Conservation (phyloP, 2,888 invertebrate genomes). For the Drosophila aldrichi region DNA sequence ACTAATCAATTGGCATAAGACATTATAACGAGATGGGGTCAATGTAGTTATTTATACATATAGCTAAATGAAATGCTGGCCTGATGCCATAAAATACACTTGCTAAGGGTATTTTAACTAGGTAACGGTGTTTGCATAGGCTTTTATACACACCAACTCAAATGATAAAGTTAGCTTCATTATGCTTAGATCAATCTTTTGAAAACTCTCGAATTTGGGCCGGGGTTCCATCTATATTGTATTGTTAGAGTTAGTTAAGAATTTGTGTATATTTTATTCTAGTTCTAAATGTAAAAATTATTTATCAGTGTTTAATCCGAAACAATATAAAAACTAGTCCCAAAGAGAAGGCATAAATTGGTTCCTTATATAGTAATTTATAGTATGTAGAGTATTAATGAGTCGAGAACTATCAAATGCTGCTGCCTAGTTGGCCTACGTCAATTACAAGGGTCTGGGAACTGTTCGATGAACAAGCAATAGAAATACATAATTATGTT, state of each 20-base stretch:
- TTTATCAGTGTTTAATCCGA: background rate
- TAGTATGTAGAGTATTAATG: background rate
- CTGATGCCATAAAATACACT: slow-evolving; percentile 53
- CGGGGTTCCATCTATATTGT: background rate
- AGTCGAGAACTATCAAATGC: background rate
- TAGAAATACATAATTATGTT: slow-evolving; percentile 15
- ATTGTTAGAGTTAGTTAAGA: background rate
- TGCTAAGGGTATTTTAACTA: background rate
- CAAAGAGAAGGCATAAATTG: background rate
- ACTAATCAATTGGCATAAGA: slow-evolving; percentile 5
- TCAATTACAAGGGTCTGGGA: slow-evolving; percentile 56
- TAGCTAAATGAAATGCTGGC: slow-evolving; percentile 54
- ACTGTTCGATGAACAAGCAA: background rate
- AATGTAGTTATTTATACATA: slow-evolving; percentile 40
- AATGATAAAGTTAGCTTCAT: no score
- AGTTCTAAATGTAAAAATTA: background rate
- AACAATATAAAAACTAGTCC: background rate
- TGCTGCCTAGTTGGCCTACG: slow-evolving; percentile 30
- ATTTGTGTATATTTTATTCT: background rate
- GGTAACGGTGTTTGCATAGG: no score
- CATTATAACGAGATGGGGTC: slow-evolving; percentile 1
- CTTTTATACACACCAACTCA: no score
- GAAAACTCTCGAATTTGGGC: background rate
- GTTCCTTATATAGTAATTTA: no score
- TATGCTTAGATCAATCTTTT: background rate